Base-by-base conservation (phyloP, 1,140 invertebrate genomes). In the Rhopalosiphum padi region DNA sequence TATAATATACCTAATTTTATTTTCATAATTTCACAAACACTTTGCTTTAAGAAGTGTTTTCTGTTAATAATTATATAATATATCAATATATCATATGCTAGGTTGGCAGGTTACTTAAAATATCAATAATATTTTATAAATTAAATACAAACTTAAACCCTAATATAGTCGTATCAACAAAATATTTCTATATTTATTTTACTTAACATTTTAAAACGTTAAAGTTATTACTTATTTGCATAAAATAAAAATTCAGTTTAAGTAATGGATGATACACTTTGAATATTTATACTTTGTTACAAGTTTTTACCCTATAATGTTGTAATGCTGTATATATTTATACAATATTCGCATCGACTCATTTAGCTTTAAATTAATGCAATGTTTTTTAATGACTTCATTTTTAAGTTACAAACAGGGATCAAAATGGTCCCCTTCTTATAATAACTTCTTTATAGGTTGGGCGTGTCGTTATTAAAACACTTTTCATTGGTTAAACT, bases 321-420 rank as follows among this genome's bases (percentile, higher is more conserved):
- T n/a, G 60, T 77, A 77, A 77, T 77, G 30, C 60, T n/a, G 60
- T 77, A 77, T 77, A 55, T 23, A 89, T 55, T 55, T 55, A 55
- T 89, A 86, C 37, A 51, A 89, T 53, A 55, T 89, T 89, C 7
- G 53, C 51, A 55, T 89, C 35, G 88, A 89, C 88, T 89, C 51
- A 89, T 89, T 89, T 89, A 89, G n/a, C 37, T 53, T 89, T 55
- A 89, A 89, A 89, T 55, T 89, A 89, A 89, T 89, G 51, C 88
- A 15, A 55, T 48, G 51, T 9, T 89, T 37, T 89, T 55, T 89
- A 89, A 89, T 55, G 88, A 55, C 35, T 89, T 55, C n/a, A 30
- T 89, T 89, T 88, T 89, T 41, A 55, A 89, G 22, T 23, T n/a
- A 77, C n/a, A 41, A 55, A 2, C 41, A 2, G 88, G 87, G 88